These are phyloP conservation scores for Ochropleura plecta DNA, from an alignment of 2,888 invertebrate genomes.

Conservation along the genomic window DNA sequence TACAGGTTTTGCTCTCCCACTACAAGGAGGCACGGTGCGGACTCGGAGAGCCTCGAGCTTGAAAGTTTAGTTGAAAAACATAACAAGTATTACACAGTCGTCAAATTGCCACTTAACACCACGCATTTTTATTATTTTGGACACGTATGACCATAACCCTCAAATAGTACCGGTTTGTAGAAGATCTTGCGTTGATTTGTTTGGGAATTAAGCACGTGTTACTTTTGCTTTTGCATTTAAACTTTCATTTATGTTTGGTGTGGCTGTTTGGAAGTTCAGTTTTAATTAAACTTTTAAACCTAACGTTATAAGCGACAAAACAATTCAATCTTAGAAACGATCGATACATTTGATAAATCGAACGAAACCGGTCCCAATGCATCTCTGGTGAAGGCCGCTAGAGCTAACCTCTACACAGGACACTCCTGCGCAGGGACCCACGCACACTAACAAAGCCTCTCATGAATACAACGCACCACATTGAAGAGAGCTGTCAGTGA, in stretches of 20 bases:
- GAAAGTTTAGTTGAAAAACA: constrained; percentile 86
- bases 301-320: constrained; percentile 6
- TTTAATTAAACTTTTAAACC: constrained; percentile 7
- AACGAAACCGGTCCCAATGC: constrained; percentile 85
- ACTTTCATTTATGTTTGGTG: constrained; percentile 48
- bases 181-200: constrained; percentile 53
- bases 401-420: constrained; percentile 84
- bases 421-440: constrained; percentile 83
- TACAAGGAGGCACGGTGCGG: constrained; percentile 88
- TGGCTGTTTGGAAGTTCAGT: constrained; percentile 1
- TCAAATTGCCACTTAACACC: constrained; percentile 64
- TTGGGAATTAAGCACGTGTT: constrained; percentile 62
- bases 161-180: constrained; percentile 62
- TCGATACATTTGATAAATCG: constrained; percentile 77
- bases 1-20: constrained; percentile 91
- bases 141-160: constrained; percentile 58
- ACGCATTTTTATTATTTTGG: constrained; percentile 50
- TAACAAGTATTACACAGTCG: constrained; percentile 80
- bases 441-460: constrained; percentile 74
- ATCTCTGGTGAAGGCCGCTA: constrained; percentile 89
- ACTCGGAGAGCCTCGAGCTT: constrained; percentile 86
- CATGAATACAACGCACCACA: constrained; percentile 70
- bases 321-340: constrained; percentile 65
- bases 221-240: constrained; percentile 59
- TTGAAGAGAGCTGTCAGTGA: constrained; percentile 70